Percentiles rank a stretch among this genome's conserved stretches.
Conservation (phyloP, 2,113 vertebrate species). For the Ctenomys sociabilis region DNA sequence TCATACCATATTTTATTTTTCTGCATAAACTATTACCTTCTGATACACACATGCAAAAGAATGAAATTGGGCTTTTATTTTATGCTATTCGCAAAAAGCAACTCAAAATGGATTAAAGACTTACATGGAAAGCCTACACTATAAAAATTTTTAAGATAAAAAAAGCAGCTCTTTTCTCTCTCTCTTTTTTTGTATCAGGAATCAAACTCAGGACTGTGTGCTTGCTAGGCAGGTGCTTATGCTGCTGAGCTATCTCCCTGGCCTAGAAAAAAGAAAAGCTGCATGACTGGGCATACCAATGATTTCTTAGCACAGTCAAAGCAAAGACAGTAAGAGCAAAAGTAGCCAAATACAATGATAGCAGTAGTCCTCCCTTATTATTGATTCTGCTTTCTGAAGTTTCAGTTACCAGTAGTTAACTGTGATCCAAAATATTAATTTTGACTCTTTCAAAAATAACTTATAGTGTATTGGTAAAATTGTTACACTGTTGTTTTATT, state of each 20-base stretch:
- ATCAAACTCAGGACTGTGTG: no score
- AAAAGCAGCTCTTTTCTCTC: no score
- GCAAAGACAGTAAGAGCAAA: not conserved
- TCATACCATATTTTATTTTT: conserved; percentile 58
- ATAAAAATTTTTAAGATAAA: not conserved
- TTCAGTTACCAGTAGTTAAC: not conserved
- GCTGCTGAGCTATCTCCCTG: no score
- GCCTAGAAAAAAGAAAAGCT: not conserved
- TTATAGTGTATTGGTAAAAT: not conserved
- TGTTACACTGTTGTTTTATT: not conserved
- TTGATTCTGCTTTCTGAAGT: not conserved
- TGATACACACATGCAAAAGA: not conserved
- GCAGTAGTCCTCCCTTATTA: not conserved
- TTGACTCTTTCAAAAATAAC: not conserved
- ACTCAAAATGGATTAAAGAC: conserved; percentile 8
- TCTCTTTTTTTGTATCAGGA: no score
- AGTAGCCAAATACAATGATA: not conserved
- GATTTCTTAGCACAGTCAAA: not conserved
- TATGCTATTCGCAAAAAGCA: not conserved
- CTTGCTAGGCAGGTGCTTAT: no score
- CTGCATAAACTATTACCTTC: not conserved
- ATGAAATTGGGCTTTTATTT: not conserved
- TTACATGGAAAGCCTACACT: not conserved
- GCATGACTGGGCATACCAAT: not conserved
- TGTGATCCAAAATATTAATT: not conserved